Percentiles rank a stretch among this genome's conserved stretches.
These are phyloP conservation scores for Alligator sinensis DNA, from an alignment of 2,113 vertebrate species.

Conservation along the genomic window DNA sequence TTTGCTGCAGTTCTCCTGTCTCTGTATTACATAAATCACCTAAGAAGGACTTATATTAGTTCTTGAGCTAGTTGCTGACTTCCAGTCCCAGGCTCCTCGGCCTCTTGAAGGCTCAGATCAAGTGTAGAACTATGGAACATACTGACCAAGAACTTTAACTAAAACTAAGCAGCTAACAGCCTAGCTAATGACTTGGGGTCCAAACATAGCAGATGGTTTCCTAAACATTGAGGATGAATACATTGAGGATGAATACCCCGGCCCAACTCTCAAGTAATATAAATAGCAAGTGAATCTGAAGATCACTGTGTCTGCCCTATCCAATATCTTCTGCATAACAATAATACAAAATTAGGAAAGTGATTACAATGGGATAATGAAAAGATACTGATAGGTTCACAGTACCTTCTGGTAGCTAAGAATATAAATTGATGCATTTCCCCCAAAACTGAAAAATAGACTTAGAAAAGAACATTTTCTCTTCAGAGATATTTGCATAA, in stretches of 20 bases:
- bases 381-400: not conserved
- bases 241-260: no score
- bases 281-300: not conserved
- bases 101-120: not conserved
- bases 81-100: not conserved
- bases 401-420: not conserved
- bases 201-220: not conserved
- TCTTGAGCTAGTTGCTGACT: not conserved
- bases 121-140: not conserved
- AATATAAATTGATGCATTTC: not conserved
- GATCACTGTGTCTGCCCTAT: not conserved
- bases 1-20: not conserved
- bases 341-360: not conserved
- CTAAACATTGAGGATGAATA: not conserved
- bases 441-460: slow-evolving; percentile 20
- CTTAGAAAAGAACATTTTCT: slow-evolving; percentile 12
- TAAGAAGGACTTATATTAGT: not conserved
- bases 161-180: fast-evolving
- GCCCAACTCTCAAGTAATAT: not conserved
- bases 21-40: not conserved
- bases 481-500: slow-evolving; percentile 68
- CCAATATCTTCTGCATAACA: not conserved
- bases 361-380: not conserved
- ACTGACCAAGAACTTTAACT: not conserved
- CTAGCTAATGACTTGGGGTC: not conserved